These are phyloP conservation scores for Salvelinus sp. DNA, from an alignment of 2,113 vertebrate genomes.

Conservation along the genomic window DNA sequence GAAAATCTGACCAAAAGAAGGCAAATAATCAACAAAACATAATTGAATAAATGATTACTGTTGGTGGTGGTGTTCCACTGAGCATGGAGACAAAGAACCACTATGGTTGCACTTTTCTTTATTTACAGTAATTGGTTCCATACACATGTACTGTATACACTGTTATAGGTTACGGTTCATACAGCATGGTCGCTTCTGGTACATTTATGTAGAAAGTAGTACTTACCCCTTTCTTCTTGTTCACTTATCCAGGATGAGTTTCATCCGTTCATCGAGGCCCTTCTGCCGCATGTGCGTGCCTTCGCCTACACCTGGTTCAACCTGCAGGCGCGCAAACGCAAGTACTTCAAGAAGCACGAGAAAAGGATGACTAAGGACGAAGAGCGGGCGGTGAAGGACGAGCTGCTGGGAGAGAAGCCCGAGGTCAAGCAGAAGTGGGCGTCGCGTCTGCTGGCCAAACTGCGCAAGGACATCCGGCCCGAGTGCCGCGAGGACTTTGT, in stretches of 20 bases:
- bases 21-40: no score
- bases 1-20: no score
- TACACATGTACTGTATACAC: no score
- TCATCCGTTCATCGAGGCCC: slow-evolving; percentile 98
- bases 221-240: not conserved
- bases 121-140: no score
- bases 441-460: slow-evolving; percentile 93
- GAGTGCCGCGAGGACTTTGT: slow-evolving; percentile 98
- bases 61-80: no score
- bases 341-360: slow-evolving; percentile 99
- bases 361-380: slow-evolving; percentile 98
- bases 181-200: not conserved
- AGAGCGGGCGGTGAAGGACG: slow-evolving; percentile 93
- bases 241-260: slow-evolving; percentile 88
- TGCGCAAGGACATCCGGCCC: slow-evolving; percentile 97
- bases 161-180: no score
- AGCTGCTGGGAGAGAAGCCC: slow-evolving; percentile 92
- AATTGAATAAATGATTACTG: no score
- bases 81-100: no score
- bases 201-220: not conserved
- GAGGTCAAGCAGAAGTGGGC: slow-evolving; percentile 99
- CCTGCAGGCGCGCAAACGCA: slow-evolving; percentile 97
- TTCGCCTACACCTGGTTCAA: slow-evolving; percentile 99
- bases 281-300: slow-evolving; percentile 95
- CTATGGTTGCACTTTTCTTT: no score